Evolutionary conservation across 2,797 vertebrate genomes (phyloP).

Genomic region (Staurois parvus): DNA sequence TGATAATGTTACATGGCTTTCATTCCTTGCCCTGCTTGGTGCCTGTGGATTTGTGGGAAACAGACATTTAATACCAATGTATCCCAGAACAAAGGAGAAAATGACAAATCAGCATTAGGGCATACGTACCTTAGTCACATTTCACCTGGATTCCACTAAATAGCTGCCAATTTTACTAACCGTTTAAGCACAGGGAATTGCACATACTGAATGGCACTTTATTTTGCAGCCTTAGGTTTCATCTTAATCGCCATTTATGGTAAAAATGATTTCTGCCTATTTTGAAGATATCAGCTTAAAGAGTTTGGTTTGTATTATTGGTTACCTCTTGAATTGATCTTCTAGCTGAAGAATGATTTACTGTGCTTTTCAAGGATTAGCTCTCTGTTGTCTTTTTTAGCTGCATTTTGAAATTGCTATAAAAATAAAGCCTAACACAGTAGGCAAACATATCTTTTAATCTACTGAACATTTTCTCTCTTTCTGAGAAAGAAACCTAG

Average conservation of each 20-base stretch:
- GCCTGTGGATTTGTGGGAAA: conserved; percentile 90
- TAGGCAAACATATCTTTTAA: not conserved
- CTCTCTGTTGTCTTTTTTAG: conserved; percentile 16
- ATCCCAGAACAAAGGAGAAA: conserved; percentile 88
- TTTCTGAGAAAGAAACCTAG: not conserved
- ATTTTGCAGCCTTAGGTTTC: conserved; percentile 74
- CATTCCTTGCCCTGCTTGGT: conserved; percentile 75
- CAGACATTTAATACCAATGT: conserved; percentile 89
- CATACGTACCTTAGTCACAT: conserved; percentile 71
- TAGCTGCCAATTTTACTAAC: conserved; percentile 66
- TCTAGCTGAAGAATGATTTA: conserved; percentile 16
- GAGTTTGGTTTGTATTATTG: conserved; percentile 36
- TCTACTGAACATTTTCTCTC: not conserved
- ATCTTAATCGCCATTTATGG: conserved; percentile 71
- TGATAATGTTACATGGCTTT: conserved; percentile 84
- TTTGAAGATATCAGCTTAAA: conserved; percentile 64
- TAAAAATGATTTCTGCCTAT: conserved; percentile 59
- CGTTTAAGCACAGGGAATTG: conserved; percentile 71
- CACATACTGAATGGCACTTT: conserved; percentile 69
- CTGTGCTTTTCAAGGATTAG: conserved; percentile 35
- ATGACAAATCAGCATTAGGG: conserved; percentile 86
- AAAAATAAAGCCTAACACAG: conserved; percentile 11
- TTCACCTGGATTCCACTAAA: conserved; percentile 69
- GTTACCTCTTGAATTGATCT: conserved; percentile 18
- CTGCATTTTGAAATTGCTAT: conserved; percentile 31